Percentiles rank a stretch among this genome's conserved stretches.
These are phyloP conservation scores for Lypha dubia DNA, from an alignment of 2,888 invertebrate genomes.

Conservation along the genomic window DNA sequence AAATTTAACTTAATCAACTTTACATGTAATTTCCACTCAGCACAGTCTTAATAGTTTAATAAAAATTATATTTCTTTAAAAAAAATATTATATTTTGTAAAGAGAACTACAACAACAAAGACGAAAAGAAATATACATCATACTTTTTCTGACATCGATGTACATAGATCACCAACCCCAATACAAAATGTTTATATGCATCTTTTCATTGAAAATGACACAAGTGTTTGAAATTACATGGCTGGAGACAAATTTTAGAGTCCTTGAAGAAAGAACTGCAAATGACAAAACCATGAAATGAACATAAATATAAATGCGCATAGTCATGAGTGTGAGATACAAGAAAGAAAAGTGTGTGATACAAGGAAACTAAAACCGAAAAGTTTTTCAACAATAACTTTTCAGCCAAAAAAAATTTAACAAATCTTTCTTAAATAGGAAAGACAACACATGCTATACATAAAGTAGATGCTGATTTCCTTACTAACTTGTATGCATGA, in stretches of 20 bases:
- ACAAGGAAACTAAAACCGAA: constrained; percentile 6
- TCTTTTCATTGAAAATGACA: constrained; percentile 76
- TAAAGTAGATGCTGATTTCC: background rate
- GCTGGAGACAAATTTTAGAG: constrained; percentile 70
- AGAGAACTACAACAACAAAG: constrained; percentile 9
- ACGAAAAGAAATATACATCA: background rate
- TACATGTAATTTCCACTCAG: background rate
- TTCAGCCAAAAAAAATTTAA: constrained; percentile 21
- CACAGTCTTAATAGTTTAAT: background rate
- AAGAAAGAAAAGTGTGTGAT: background rate
- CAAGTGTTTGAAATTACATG: constrained; percentile 83
- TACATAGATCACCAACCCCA: constrained; percentile 66
- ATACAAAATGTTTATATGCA: constrained; percentile 38
- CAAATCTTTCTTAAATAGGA: constrained; percentile 35
- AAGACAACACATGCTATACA: constrained; percentile 33
- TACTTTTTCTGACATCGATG: constrained; percentile 40
- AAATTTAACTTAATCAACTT: too few relatives aligned
- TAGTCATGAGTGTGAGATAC: background rate
- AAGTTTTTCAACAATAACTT: constrained; percentile 35
- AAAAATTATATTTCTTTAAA: background rate
- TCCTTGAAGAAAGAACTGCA: constrained; percentile 49
- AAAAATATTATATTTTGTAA: constrained; percentile 6
- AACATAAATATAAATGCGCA: constrained; percentile 49
- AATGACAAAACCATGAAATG: constrained; percentile 53
- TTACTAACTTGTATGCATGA: background rate